Evolutionary conservation across 2,888 invertebrate genomes (phyloP).

Genomic region (Plagiodera versicolora): DNA sequence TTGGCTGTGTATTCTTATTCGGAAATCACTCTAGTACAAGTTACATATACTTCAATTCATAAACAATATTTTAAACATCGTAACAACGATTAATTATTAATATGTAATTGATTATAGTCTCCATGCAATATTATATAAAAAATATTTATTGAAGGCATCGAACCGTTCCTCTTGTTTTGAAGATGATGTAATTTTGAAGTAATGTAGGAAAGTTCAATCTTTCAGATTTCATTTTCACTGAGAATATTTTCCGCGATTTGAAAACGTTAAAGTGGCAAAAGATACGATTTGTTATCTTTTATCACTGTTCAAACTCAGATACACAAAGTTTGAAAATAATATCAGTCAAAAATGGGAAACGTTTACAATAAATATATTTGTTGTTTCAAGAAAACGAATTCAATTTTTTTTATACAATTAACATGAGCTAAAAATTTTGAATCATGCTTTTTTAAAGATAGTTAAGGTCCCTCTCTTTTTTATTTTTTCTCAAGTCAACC

Average conservation of each 20-base stretch:
- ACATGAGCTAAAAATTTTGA: too few species aligned
- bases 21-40: too few species aligned
- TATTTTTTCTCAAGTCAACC: too few species aligned
- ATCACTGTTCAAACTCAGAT: slow-evolving; percentile 12
- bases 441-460: too few species aligned
- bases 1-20: too few species aligned
- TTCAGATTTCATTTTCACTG: neutral
- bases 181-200: neutral
- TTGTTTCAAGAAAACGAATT: too few species aligned
- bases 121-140: neutral
- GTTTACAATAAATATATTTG: too few species aligned
- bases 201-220: neutral
- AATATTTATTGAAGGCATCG: neutral
- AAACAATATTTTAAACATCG: neutral
- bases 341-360: neutral
- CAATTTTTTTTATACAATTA: too few species aligned
- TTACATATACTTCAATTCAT: neutral
- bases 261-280: neutral
- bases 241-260: neutral
- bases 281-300: slow-evolving; percentile 10
- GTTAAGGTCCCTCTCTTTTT: too few species aligned
- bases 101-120: neutral
- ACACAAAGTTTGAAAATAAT: neutral
- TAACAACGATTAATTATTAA: neutral
- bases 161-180: neutral